These are phyloP conservation scores for Euthynnus affinis DNA, from an alignment of 2,797 vertebrate species.

Conservation along the genomic window DNA sequence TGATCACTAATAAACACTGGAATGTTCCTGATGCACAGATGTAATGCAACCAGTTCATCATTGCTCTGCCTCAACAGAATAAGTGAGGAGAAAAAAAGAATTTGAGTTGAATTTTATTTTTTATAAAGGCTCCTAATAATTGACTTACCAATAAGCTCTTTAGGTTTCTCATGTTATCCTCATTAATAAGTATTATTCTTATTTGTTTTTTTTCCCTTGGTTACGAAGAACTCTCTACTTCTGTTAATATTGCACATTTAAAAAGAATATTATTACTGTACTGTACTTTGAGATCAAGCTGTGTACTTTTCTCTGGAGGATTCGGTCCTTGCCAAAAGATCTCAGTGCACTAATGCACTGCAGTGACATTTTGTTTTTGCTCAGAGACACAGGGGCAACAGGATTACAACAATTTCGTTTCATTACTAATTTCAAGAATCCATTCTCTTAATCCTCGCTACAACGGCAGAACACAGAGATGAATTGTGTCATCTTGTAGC, in stretches of 20 bases:
- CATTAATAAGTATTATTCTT: background rate
- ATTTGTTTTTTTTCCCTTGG: background rate
- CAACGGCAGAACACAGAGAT: background rate
- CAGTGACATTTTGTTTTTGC: background rate
- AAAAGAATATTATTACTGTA: background rate
- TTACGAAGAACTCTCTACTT: background rate
- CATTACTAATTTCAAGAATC: background rate
- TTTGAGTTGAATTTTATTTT: background rate
- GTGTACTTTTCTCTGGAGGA: background rate
- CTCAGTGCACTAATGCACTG: conserved; percentile 1
- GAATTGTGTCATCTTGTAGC: conserved; percentile 8
- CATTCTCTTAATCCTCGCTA: background rate
- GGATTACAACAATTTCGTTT: conserved; percentile 11
- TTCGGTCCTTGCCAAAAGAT: background rate
- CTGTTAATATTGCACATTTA: background rate
- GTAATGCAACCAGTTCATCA: background rate
- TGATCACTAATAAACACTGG: background rate
- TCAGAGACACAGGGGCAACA: background rate
- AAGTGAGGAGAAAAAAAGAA: background rate
- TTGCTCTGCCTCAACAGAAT: background rate
- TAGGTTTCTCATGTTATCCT: too few species aligned
- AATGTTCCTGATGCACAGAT: background rate
- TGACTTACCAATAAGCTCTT: background rate
- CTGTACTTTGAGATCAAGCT: background rate
- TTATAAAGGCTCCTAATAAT: background rate